Evolutionary conservation across 2,113 vertebrate species (phyloP).

Genomic region (Psittacara wagleri): DNA sequence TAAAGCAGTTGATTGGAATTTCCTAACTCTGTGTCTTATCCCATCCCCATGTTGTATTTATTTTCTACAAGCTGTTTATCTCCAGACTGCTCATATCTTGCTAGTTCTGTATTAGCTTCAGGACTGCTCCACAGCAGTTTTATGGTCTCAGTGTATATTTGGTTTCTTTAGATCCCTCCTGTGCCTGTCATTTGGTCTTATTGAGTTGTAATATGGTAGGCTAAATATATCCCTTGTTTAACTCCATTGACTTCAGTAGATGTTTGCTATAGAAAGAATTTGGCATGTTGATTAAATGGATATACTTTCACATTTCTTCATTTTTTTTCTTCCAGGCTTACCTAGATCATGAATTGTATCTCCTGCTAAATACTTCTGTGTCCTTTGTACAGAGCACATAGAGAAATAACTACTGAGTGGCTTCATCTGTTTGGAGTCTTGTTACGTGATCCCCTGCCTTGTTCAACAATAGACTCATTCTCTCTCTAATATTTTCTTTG

Average conservation of each 20-base stretch:
- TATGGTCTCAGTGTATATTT: conserved; percentile 19
- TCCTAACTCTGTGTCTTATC: background rate
- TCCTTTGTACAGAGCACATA: background rate
- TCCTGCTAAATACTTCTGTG: background rate
- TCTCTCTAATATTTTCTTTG: conserved; percentile 30
- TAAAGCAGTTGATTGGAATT: conserved; percentile 47
- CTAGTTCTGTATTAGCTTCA: background rate
- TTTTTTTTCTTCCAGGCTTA: background rate
- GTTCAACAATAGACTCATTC: conserved; percentile 50
- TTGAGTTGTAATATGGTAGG: conserved; percentile 1
- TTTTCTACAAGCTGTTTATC: background rate
- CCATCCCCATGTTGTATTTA: background rate
- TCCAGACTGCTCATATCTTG: background rate
- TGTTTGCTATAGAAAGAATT: conserved; percentile 26
- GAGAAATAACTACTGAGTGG: conserved; percentile 17
- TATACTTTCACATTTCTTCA: background rate
- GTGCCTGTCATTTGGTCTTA: conserved; percentile 21
- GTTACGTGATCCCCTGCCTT: conserved; percentile 36
- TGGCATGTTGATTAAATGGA: background rate
- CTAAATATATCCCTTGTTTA: conserved; percentile 51
- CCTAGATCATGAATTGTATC: background rate
- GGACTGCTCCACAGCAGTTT: conserved; percentile 17
- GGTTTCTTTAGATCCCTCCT: conserved; percentile 25
- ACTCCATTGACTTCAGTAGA: conserved; percentile 8
- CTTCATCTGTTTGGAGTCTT: conserved; percentile 33